These are phyloP conservation scores for Augiades crinisus DNA, from an alignment of 2,888 invertebrate genomes.

Conservation along the genomic window DNA sequence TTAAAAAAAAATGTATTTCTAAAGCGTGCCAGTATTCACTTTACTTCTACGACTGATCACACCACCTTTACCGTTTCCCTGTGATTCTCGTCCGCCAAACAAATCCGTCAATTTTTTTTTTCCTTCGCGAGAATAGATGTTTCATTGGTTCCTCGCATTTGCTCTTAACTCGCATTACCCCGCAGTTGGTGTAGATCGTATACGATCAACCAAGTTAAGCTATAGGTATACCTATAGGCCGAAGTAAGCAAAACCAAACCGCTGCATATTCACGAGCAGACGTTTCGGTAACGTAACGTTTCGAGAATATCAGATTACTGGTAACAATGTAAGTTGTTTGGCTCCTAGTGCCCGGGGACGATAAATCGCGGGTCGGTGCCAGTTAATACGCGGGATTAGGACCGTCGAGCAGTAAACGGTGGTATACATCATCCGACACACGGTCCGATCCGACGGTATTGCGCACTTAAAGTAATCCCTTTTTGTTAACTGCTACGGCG, in stretches of 20 bases:
- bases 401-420: slow-evolving; percentile 55
- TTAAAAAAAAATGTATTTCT: no score
- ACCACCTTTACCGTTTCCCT: no score
- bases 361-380: slow-evolving; percentile 61
- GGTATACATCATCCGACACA: slow-evolving; percentile 48
- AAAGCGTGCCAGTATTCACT: no score
- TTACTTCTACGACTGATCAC: no score
- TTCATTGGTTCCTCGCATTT: no score
- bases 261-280: slow-evolving; percentile 15
- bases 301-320: slow-evolving; percentile 47
- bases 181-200: no score
- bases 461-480: slow-evolving; percentile 17
- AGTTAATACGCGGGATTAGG: slow-evolving; percentile 63
- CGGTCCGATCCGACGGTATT: slow-evolving; percentile 8
- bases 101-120: no score
- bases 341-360: slow-evolving; percentile 45
- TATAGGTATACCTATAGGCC: not conserved
- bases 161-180: no score
- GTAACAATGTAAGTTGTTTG: slow-evolving; percentile 53
- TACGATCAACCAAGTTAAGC: not conserved
- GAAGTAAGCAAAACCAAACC: slow-evolving; percentile 5
- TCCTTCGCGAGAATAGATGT: no score
- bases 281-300: slow-evolving; percentile 20
- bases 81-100: no score
- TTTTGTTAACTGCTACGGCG: slow-evolving; percentile 17